Base-by-base conservation (phyloP, 2,797 vertebrate species). In the Rhabdomys pumilio region DNA sequence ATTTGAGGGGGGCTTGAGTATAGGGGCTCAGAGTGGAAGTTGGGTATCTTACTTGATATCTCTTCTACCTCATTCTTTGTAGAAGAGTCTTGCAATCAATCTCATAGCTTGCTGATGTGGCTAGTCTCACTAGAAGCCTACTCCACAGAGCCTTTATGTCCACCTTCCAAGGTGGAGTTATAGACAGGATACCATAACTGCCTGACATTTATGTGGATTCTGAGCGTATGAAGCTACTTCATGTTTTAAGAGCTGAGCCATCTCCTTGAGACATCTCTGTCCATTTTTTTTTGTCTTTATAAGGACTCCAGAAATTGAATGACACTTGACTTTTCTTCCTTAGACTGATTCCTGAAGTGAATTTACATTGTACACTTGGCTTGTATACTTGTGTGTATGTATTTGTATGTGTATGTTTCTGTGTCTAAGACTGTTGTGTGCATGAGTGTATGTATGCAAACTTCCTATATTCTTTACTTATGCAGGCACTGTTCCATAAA, bases 231-330 rank as follows among this genome's bases (percentile, higher is more conserved):
- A 72, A 55, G 63, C 15, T 13, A 17, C 47, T 55, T 87, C 50
- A 4, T 29, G n/a, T 53, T 73, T 72, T 73, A 41, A 87, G 14
- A 87, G n/a, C 50, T 73, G n/a, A 31, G 9, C 24, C n/a, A 73
- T 73, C 34, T 50, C 47, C 50, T 12, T 12, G 8, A 73, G 24
- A 9, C 41, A 15, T 57, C 4, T 10, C n/a, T 57, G 47, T 13
- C 53, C 2, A 29, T 73, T 41, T 57, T 47, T 47, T 38, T 87
- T 73, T 65, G 7, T 34, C 24, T 38, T 2, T 77, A 79, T 61
- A 90, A 88, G 57, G 19, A 59, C 75, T 90, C 65, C n/a, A 86
- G 73, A 84, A 94, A 93, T 13, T 26, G 72, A 63, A 83, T 38
- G 50, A 79, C 26, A 55, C 19, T 69, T 87, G 69, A 77, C 13